Base-by-base conservation (phyloP, 2,888 invertebrate genomes). In the Sclerodermus sp. region DNA sequence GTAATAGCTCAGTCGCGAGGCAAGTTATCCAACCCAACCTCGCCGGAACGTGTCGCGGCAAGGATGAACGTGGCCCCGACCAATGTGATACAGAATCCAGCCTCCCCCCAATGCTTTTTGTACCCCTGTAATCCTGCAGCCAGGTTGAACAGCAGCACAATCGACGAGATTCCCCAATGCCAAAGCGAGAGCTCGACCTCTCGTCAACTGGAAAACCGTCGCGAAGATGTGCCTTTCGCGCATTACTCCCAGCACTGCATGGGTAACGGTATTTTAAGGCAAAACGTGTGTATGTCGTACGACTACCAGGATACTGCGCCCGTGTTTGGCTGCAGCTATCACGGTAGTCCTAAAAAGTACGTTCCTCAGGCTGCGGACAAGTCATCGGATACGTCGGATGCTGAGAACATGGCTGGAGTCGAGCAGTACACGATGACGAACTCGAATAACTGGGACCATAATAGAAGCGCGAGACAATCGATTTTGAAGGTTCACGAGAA, bases 1-100 rank as follows among this genome's bases (percentile, higher is more conserved):
- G 80, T 80, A 45, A 76, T 80, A 49, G 77, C 77, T 3, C 77
- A 77, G 49, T 69, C 71, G 2, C 69, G 76, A 15, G 71, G 73
- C 23, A 77, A 77, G 50, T 51, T 69, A 6, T 62, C 70, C n/a
- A 62, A 55, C 30, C 68, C 74, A 6, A 61, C 70, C 44, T 73
- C 75, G 5, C 68, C 73, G 17, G 73, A 74, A 39, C 57, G 66
- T 6, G 49, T 66, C 9, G 44, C 47, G 23, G 23, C 58, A 8
- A 57, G 55, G 6, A 37, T 14, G 37, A 6, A 8, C 8, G n/a
- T 14, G 37, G 5, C 14, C 6, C 15, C 55, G 13, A 53, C 47
- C 13, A 42, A 46, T 18, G 52, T 58, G 32, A 38, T 66, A 23
- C 60, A 57, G 38, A 69, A 53, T 45, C 51, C 62, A 13, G 61